Evolutionary conservation across 2,888 invertebrate genomes (phyloP).

Genomic region (Diadromus collaris): DNA sequence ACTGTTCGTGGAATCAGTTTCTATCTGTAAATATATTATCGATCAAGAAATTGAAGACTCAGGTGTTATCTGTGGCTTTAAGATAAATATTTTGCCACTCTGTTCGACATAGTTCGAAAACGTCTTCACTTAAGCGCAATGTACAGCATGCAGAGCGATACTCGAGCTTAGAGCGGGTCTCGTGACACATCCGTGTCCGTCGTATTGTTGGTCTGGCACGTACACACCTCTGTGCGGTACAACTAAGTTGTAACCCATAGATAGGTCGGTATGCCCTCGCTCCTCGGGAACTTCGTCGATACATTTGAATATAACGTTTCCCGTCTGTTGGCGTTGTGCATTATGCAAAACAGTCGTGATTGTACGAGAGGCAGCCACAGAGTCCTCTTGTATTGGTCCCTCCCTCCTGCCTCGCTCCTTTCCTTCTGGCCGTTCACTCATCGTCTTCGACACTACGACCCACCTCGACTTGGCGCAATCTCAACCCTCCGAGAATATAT

Average conservation of each 20-base stretch:
- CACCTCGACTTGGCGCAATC: background rate
- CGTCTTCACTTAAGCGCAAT: background rate
- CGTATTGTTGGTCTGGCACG: conserved; percentile 2
- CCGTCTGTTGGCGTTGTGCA: conserved; percentile 56
- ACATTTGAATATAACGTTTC: conserved; percentile 55
- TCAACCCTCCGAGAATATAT: background rate
- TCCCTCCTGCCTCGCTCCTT: background rate
- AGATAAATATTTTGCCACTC: background rate
- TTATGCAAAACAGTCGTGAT: conserved; percentile 64
- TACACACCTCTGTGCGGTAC: background rate
- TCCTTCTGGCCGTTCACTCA: background rate
- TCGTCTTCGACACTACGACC: conserved; percentile 25
- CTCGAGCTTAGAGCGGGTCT: background rate
- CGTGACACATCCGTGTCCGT: background rate
- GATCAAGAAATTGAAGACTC: too few relatives aligned
- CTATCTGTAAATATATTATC: too few relatives aligned
- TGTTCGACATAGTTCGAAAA: background rate
- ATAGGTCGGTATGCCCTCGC: conserved; percentile 1
- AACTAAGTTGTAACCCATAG: background rate
- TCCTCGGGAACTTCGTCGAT: conserved; percentile 37
- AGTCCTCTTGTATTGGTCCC: conserved; percentile 32
- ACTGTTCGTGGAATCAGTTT: too few relatives aligned
- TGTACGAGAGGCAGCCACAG: conserved; percentile 43
- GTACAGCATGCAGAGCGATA: background rate
- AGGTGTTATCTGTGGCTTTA: too few relatives aligned